phyloP scores from a whole-genome alignment of 1,140 invertebrate genomes.

The Cotesia glomerata region DNA sequence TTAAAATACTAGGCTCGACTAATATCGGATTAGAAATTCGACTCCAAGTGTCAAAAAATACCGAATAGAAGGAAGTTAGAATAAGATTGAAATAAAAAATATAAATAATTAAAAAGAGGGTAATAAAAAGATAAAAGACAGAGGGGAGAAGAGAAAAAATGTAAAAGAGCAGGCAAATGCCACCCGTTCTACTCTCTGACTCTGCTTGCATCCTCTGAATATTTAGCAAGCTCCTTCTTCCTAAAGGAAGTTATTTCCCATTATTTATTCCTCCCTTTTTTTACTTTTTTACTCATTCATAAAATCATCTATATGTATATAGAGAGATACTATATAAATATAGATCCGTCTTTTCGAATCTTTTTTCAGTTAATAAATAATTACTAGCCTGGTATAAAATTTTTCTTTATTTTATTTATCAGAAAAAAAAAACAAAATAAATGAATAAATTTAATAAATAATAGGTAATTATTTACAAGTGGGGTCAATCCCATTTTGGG shows the following conservation, averaged over 20 bases:
- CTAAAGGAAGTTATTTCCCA: neutral
- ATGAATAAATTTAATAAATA: too few species aligned
- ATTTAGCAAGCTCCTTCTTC: neutral
- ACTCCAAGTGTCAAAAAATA: neutral
- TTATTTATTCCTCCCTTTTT: constrained; percentile 11
- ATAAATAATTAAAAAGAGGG: neutral
- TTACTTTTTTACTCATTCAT: neutral
- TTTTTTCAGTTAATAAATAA: too few species aligned
- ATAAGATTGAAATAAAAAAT: neutral
- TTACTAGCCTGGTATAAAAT: too few species aligned
- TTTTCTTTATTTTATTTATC: too few species aligned
- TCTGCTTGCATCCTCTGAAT: constrained; percentile 21
- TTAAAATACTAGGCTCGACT: neutral
- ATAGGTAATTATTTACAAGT: too few species aligned
- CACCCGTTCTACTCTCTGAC: neutral
- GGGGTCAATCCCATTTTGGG: too few species aligned
- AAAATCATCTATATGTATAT: neutral
- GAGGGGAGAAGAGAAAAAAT: neutral
- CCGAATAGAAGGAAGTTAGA: neutral
- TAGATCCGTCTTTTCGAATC: neutral
- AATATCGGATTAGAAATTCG: neutral
- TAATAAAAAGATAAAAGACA: neutral
- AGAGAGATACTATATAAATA: neutral
- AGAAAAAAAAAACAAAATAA: too few species aligned
- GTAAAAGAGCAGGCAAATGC: neutral